Evolutionary conservation across 2,888 invertebrate genomes (phyloP).

Genomic region (Drosophila atripex): DNA sequence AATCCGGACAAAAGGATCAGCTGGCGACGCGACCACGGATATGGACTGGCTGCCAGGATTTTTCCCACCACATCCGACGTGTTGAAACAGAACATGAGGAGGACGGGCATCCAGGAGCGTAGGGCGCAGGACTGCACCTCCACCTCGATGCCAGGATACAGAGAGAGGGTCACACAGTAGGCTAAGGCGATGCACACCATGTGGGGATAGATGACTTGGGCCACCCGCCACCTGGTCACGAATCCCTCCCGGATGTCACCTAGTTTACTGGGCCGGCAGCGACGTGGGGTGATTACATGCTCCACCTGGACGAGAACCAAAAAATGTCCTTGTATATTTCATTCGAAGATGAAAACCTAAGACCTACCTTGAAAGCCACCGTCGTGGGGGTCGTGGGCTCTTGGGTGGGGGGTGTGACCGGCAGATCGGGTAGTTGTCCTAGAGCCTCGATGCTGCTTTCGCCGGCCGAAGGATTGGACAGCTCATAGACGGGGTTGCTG

Average conservation of each 20-base stretch:
- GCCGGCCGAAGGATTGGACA: constrained; percentile 86
- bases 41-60: constrained; percentile 90
- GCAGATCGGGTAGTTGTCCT: constrained; percentile 81
- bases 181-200: constrained; percentile 95
- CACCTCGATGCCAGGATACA: constrained; percentile 95
- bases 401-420: constrained; percentile 76
- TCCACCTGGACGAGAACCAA: constrained; percentile 71
- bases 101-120: constrained; percentile 95
- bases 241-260: constrained; percentile 82
- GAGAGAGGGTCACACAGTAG: constrained; percentile 94
- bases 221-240: constrained; percentile 89
- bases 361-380: constrained; percentile 81
- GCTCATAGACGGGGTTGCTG: constrained; percentile 93
- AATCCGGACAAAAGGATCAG: constrained; percentile 90
- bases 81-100: constrained; percentile 95
- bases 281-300: constrained; percentile 83
- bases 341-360: background rate
- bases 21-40: constrained; percentile 92
- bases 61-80: constrained; percentile 92
- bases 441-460: constrained; percentile 84
- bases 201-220: constrained; percentile 93
- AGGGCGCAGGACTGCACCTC: constrained; percentile 93
- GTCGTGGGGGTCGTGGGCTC: constrained; percentile 81
- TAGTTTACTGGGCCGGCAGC: constrained; percentile 80
- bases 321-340: background rate